Evolutionary conservation across 2,797 vertebrate genomes (phyloP), one percentile per base, ranked within the genome.

Genomic region (Gymnoscopelus braueri): DNA sequence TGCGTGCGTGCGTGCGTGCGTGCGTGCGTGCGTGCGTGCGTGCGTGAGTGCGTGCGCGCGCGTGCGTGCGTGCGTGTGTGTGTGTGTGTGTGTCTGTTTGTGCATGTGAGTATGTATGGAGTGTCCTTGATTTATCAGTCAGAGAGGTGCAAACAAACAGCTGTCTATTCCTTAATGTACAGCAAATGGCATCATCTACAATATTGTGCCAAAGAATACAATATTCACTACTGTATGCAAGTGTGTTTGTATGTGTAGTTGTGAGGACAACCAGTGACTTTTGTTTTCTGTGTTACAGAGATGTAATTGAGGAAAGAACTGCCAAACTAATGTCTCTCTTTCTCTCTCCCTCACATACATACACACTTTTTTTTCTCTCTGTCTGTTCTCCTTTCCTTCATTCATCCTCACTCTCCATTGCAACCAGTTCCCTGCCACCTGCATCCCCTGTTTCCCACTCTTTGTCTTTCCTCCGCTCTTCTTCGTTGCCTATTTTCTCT

Each of bases 251-350:
- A 5, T 59, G 35, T 35, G 29, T 39, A n/a, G n/a, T 11, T 32
- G 8, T 44, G 77, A 47, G 54, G 71, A 58, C 60, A 69, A 72
- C 82, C 70, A 55, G 65, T 48, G 51, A 23, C 58, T 59, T 77
- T 75, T 77, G 66, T 77, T 74, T 77, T 65, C 77, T 24, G 55
- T 29, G 70, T 71, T 72, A 74, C 83, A 85, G 62, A 54, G 32
- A 69, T 50, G 61, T 79, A 81, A 79, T 71, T 76, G 64, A 53
- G 67, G 56, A 61, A 60, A 72, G 71, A 80, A 64, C 51, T 9
- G 72, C 26, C 29, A 65, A 35, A 52, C n/a, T 50, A 35, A 69
- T 53, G 69, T 70, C 64, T 57, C 56, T 55, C 62, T 2, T 47
- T 71, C 74, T 84, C 63, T 53, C 69, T 58, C 55, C 66, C 67